Evolutionary conservation across 2,113 vertebrate genomes (phyloP).

Genomic region (Galemys pyrenaicus): DNA sequence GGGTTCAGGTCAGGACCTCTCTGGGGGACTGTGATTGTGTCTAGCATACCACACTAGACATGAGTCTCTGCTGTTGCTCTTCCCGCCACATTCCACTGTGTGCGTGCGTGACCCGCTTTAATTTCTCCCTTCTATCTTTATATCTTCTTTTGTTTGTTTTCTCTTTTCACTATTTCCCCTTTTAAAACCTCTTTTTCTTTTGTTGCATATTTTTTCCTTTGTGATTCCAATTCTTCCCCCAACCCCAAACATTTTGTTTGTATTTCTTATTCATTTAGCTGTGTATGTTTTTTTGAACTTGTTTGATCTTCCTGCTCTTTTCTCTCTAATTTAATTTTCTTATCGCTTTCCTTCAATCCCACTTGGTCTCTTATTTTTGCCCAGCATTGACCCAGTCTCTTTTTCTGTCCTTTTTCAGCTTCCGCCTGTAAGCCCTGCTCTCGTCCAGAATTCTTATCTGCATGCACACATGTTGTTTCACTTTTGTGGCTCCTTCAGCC

Average conservation of each 20-base stretch:
- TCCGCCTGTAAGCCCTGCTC: slow-evolving; percentile 3
- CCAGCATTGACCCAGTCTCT: background rate
- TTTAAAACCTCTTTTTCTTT: background rate
- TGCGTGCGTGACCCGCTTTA: background rate
- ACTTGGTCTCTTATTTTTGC: slow-evolving; percentile 56
- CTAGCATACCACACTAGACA: background rate
- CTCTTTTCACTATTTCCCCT: background rate
- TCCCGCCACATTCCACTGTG: background rate
- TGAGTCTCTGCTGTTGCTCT: background rate
- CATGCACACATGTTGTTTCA: slow-evolving; percentile 38
- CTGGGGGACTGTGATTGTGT: background rate
- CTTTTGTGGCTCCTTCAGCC: slow-evolving; percentile 50
- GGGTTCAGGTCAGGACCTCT: background rate
- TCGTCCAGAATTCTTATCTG: slow-evolving; percentile 66
- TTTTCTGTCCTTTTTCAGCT: slow-evolving; percentile 53
- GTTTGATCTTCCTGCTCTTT: slow-evolving; percentile 36
- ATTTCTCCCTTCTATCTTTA: background rate
- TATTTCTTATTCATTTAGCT: slow-evolving; percentile 39
- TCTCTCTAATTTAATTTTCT: slow-evolving; percentile 53
- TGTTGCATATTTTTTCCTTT: background rate
- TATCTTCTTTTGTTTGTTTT: background rate
- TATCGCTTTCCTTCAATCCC: slow-evolving; percentile 41
- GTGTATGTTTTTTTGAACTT: slow-evolving; percentile 13
- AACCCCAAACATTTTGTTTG: slow-evolving; percentile 31
- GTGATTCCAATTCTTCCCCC: background rate